A percentile compares a stretch with the other conserved stretches of the same genome.
Conservation (phyloP, 2,888 invertebrate genomes). For the Teinopalpus imperialis region DNA sequence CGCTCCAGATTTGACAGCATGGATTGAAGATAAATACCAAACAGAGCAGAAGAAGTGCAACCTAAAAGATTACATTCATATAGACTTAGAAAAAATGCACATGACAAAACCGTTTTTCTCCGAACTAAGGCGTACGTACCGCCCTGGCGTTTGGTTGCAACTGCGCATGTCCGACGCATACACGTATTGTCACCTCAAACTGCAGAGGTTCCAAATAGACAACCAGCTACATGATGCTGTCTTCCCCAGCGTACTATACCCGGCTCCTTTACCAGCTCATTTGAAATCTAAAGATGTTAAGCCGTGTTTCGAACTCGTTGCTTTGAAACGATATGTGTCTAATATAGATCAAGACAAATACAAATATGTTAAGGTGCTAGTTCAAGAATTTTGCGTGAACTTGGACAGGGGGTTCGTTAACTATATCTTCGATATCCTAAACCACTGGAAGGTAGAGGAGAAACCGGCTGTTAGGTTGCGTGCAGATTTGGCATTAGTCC, state of each 20-base stretch:
- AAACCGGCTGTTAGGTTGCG: slow-evolving; percentile 81
- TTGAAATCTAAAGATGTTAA: slow-evolving; percentile 53
- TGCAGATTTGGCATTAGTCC: slow-evolving; percentile 80
- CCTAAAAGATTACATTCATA: slow-evolving; percentile 89
- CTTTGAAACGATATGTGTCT: slow-evolving; percentile 76
- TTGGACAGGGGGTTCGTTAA: slow-evolving; percentile 86
- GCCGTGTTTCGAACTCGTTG: slow-evolving; percentile 83
- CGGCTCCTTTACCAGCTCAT: slow-evolving; percentile 80
- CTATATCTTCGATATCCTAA: slow-evolving; percentile 83
- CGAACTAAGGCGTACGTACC: slow-evolving; percentile 86
- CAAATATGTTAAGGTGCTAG: slow-evolving; percentile 83
- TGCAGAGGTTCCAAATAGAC: slow-evolving; percentile 87
- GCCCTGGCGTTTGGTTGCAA: slow-evolving; percentile 89
- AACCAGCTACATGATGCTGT: slow-evolving; percentile 87
- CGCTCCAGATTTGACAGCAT: slow-evolving; percentile 88
- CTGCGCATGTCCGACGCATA: slow-evolving; percentile 86
- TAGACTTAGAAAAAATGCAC: slow-evolving; percentile 92
- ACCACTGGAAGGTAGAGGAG: slow-evolving; percentile 82
- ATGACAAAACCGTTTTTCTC: slow-evolving; percentile 94
- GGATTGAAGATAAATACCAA: slow-evolving; percentile 91
- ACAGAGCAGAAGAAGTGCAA: slow-evolving; percentile 86
- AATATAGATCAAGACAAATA: slow-evolving; percentile 80
- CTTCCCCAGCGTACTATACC: slow-evolving; percentile 85
- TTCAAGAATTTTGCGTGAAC: slow-evolving; percentile 86
- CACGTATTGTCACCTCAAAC: slow-evolving; percentile 84